Evolutionary conservation across 2,888 invertebrate genomes (phyloP).

Genomic region (Tipula vernalis): DNA sequence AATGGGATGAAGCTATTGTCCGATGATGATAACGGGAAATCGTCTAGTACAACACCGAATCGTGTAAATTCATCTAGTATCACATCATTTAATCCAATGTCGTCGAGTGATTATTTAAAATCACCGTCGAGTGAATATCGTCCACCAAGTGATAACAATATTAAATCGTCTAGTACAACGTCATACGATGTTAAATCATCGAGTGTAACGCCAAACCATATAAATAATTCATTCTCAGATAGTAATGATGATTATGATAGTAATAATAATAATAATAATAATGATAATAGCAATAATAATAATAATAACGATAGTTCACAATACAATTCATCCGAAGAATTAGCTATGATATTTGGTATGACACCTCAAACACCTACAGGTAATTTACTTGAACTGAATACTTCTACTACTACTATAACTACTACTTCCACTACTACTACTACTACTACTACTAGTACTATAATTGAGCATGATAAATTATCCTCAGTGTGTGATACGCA

Average conservation of each 20-base stretch:
- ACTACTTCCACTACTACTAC: constrained; percentile 18
- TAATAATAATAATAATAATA: constrained; percentile 10
- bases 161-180: constrained; percentile 35
- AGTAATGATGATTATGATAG: constrained; percentile 10
- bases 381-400: constrained; percentile 14
- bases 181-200: constrained; percentile 33
- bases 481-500: neutral
- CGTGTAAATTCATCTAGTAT: constrained; percentile 33
- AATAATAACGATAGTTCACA: constrained; percentile 34
- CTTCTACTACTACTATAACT: constrained; percentile 16
- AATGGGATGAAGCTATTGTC: constrained; percentile 19
- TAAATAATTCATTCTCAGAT: neutral
- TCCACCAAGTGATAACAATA: constrained; percentile 30
- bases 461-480: neutral
- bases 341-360: constrained; percentile 48
- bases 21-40: constrained; percentile 20
- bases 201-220: constrained; percentile 25
- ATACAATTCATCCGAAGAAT: constrained; percentile 51
- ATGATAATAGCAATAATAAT: neutral
- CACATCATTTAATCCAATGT: constrained; percentile 34
- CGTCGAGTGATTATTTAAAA: constrained; percentile 34
- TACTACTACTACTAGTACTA: constrained; percentile 16
- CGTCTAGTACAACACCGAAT: constrained; percentile 30
- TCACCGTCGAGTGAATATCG: constrained; percentile 35
- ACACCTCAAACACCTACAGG: constrained; percentile 21